Evolutionary conservation across 2,797 vertebrate genomes (phyloP), one percentile per base, ranked within the genome.

Genomic region (Falco biarmicus): DNA sequence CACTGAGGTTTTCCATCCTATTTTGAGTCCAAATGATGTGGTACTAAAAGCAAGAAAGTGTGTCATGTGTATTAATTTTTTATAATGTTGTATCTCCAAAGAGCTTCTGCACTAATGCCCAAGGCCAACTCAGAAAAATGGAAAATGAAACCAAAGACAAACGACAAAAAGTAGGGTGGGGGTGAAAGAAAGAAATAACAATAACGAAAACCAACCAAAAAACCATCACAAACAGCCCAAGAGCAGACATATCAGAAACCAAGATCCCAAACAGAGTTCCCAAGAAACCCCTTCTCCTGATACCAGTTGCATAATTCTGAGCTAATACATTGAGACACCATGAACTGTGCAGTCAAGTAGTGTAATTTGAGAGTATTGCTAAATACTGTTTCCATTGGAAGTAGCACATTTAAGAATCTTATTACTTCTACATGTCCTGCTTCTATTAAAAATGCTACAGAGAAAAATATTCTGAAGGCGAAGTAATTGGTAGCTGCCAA

Each of bases 51-150:
- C 50, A 87, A 74, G 43, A 6, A 63, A 66, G n/a, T 39, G 16
- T 3, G 82, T 87, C 7, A 50, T 3, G 3, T 39, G 2, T 13
- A 19, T n/a, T 39, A 1, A 11, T 47, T 63, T 53, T 80, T 39
- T 0, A 6, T 61, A 45, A 5, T 3, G 76, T 39, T n/a, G 0
- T 9, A 14, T 24, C 48, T 76, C 66, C 32, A 8, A 51, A 63
- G 51, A 93, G 10, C 25, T 94, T 60, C 86, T 87, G 47, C 26
- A 59, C 17, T 76, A 84, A 76, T 39, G 45, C 48, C 71, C 43
- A 73, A 83, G 28, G 68, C 37, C 15, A 71, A 50, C 14, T 65
- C 3, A 4, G 41, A 60, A 77, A 87, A 61, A 31, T 0, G 73
- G 12, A 70, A 73, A 60, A 63, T 7, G 1, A 85, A 80, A 80